Base-by-base conservation (phyloP, 2,113 vertebrate species). In the Maccullochella peelii region DNA sequence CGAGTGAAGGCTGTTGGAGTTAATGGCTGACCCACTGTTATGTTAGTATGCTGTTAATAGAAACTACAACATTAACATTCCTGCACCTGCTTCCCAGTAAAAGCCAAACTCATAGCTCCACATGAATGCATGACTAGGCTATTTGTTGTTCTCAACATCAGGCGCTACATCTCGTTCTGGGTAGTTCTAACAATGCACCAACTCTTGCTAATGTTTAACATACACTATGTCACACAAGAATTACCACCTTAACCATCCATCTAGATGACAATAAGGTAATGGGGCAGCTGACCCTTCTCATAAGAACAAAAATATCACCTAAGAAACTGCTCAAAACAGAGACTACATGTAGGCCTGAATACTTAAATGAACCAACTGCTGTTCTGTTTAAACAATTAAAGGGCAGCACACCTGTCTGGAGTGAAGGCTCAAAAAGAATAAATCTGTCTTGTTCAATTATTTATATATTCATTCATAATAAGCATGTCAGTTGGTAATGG, bases 1-100 rank as follows among this genome's bases (percentile, higher is more conserved):
- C 5, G 1, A 30, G 49, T 47, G 27, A 80, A 23, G 54, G 33
- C 57, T 63, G 68, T n/a, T 73, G 66, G 38, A 54, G 65, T 75
- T 55, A 40, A 67, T 61, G 75, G 18, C 50, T 27, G 79, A 68
- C 62, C 73, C 40, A 69, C 69, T 84, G 69, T 65, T 77, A 40
- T 61, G 68, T 36, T 69, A 44, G 25, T 23, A 7, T 49, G 68
- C 30, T 57, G 52, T 73, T 82, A 65, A 71, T 55, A 71, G 70
- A 85, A 69, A 77, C 25, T 59, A 77, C 55, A 79, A 54, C 59
- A 67, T 67, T 23, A 69, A 72, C 55, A 62, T 81, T 77, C 36
- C 63, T 71, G 73, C 73, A 78, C 73, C 83, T 84, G 77, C 25
- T 54, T 82, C 40, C 12, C 47, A 33, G 50, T 38, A 21, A 74